A percentile compares a stretch with the other conserved stretches of the same genome.
These are phyloP conservation scores for Elachura formosa DNA, from an alignment of 2,113 vertebrate species.

Conservation along the genomic window DNA sequence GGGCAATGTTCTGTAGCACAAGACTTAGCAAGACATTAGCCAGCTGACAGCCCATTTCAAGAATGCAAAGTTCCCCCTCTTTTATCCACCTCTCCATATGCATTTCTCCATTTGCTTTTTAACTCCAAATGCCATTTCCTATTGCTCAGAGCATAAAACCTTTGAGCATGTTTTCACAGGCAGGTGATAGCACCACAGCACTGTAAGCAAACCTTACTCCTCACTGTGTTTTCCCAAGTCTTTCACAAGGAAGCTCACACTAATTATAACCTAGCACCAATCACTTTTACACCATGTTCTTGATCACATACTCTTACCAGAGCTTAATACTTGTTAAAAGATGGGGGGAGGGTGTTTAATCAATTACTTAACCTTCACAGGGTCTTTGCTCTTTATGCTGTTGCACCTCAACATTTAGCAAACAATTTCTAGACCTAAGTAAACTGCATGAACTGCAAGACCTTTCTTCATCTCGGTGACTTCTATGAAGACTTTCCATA, in stretches of 20 bases:
- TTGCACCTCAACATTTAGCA: not conserved
- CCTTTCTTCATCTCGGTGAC: not conserved
- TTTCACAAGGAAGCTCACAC: not conserved
- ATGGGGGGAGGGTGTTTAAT: not conserved
- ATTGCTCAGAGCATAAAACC: not conserved
- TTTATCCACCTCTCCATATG: not conserved
- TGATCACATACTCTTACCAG: not conserved
- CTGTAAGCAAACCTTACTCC: not conserved
- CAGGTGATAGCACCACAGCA: not conserved
- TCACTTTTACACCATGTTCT: not conserved
- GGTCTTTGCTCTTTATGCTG: not conserved
- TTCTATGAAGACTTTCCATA: not conserved
- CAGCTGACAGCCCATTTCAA: not conserved
- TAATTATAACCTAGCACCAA: not conserved
- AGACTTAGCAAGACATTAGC: not conserved
- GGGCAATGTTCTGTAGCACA: not conserved
- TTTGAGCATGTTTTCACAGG: rapidly evolving
- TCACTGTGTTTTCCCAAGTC: not conserved
- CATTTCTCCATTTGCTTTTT: not conserved
- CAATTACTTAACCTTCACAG: not conserved
- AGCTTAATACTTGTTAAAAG: not conserved
- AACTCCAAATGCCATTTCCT: not conserved
- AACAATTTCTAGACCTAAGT: not conserved
- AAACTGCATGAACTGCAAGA: not conserved
- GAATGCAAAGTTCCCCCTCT: not conserved